Evolutionary conservation across 2,888 invertebrate species (phyloP), one percentile per base, ranked within the genome.

Genomic region (Bedellia somnulentella): DNA sequence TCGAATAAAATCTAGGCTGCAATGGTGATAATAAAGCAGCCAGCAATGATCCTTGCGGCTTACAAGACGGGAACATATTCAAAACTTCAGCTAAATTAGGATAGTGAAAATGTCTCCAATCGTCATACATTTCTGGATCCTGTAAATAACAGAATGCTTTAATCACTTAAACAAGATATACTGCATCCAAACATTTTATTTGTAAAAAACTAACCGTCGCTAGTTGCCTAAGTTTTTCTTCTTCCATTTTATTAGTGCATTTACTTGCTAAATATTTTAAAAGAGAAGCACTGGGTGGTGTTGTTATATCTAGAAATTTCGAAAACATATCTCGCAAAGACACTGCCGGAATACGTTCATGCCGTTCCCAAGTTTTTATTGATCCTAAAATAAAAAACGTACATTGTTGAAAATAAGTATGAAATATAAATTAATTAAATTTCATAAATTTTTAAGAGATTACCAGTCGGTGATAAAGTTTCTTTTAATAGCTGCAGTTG

Each of bases 1-100:
- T 93, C 24, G 93, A 93, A 66, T 96, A 96, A 63, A 93, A 95
- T 43, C 96, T 79, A 3, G 95, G 92, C 51, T 95, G 94, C 21
- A 96, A 63, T 1, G 89, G 79, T 15, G 89, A 89, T 17, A 96
- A 66, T 50, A 94, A 85, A 0, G 89, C 85, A 18, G 92, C 80
- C 4, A 96, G 75, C 12, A 95, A 61, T 0, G 92, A 84, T 0
- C 92, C 89, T 27, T 86, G 85, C 0, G 93, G 91, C 36, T 77
- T 79, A 9, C 93, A 87, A 0, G 93, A 93, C 2, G 89, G 87
- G 49, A 95, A 94, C 62, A 93, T 87, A 43, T 86, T 81, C 11
- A 96, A 70, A 0, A 93, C 89, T 59, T 93, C 93, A n/a, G 88
- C 71, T 18, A 95, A 70, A 59, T 93, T 87, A 0, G 95, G 94